Percentiles rank a stretch among this genome's conserved stretches.
These are phyloP conservation scores for Sebastolobus alascanus DNA, from an alignment of 2,797 vertebrate genomes.

Conservation along the genomic window DNA sequence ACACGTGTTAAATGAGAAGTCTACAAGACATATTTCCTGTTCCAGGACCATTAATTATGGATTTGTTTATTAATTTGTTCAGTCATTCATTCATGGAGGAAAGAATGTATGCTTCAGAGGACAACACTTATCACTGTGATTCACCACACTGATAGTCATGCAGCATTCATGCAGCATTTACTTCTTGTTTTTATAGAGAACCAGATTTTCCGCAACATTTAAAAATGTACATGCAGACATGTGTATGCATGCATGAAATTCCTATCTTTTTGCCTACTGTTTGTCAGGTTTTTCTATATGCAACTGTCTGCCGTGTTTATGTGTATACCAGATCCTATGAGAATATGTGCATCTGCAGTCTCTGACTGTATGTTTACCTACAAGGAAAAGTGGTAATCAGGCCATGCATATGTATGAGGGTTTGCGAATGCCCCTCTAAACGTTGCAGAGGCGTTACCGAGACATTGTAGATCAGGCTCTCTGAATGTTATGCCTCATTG, in stretches of 20 bases:
- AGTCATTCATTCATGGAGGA: conserved; percentile 10
- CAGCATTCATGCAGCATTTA: conserved; percentile 3
- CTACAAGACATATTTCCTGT: conserved; percentile 5
- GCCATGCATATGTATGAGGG: conserved; percentile 62
- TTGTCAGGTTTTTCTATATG: background rate
- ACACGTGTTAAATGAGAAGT: conserved; percentile 1
- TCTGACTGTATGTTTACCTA: conserved; percentile 54
- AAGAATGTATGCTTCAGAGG: background rate
- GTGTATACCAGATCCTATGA: background rate
- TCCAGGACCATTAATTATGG: background rate
- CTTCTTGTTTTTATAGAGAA: background rate
- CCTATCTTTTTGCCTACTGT: background rate
- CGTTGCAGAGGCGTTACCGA: conserved; percentile 53
- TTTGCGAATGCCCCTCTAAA: conserved; percentile 46
- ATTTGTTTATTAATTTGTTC: conserved; percentile 22
- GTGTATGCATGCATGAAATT: background rate
- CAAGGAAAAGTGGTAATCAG: conserved; percentile 51
- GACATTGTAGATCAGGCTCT: conserved; percentile 37
- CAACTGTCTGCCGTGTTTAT: background rate
- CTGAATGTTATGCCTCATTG: conserved; percentile 20
- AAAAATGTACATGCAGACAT: background rate
- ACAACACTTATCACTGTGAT: conserved; percentile 11
- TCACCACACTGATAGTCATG: background rate
- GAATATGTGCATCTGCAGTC: conserved; percentile 18
- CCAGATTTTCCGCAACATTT: background rate